These are phyloP conservation scores for Drosophila yooni DNA, from an alignment of 2,888 invertebrate genomes.

Conservation along the genomic window DNA sequence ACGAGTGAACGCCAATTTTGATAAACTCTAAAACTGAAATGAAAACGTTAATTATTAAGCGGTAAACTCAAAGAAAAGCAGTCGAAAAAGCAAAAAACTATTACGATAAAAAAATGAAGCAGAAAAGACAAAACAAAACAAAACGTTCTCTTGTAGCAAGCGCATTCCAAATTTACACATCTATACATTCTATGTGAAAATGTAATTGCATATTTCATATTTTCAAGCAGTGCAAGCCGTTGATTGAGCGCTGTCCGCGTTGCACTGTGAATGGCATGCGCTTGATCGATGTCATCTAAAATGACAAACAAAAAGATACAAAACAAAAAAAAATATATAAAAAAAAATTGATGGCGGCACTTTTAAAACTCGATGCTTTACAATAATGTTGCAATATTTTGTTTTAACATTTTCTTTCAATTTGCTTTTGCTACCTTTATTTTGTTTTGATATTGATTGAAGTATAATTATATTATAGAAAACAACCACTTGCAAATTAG, in stretches of 20 bases:
- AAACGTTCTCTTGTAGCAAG: constrained; percentile 48
- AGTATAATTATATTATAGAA: constrained; percentile 49
- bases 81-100: constrained; percentile 45
- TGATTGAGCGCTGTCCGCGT: constrained; percentile 20
- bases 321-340: neutral
- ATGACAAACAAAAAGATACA: constrained; percentile 5
- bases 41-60: constrained; percentile 61
- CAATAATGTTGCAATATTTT: constrained; percentile 71
- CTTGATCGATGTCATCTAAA: constrained; percentile 19
- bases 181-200: neutral
- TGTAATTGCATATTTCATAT: constrained; percentile 18
- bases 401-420: constrained; percentile 39
- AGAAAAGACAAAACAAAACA: constrained; percentile 40
- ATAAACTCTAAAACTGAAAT: constrained; percentile 36
- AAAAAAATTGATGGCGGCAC: constrained; percentile 30
- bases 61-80: constrained; percentile 63
- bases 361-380: constrained; percentile 53
- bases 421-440: constrained; percentile 47
- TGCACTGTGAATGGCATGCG: constrained; percentile 29
- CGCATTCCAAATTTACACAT: constrained; percentile 58
- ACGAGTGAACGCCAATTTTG: constrained; percentile 53
- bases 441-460: constrained; percentile 68
- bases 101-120: constrained; percentile 29
- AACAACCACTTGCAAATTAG: constrained; percentile 57
- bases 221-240: constrained; percentile 44